Percentiles rank a stretch among this genome's conserved stretches.
phyloP scores from a whole-genome alignment of 2,888 invertebrate genomes.

The Eupeodes luniger region DNA sequence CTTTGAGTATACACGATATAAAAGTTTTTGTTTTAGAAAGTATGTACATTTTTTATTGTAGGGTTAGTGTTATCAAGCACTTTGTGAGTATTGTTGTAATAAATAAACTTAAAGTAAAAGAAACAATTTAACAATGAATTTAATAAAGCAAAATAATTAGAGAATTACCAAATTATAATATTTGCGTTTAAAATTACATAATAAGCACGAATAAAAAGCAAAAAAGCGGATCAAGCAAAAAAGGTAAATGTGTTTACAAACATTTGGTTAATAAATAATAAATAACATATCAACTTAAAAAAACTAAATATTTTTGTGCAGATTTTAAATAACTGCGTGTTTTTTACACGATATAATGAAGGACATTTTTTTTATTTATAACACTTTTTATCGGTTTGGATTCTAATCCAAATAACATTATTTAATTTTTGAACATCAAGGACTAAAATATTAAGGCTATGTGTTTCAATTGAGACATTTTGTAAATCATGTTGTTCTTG shows the following conservation, averaged over 20 bases:
- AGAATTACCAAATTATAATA: slow-evolving; percentile 72
- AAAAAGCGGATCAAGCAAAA: slow-evolving; percentile 54
- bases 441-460: slow-evolving; percentile 69
- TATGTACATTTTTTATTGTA: slow-evolving; percentile 61
- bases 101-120: slow-evolving; percentile 40
- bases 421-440: slow-evolving; percentile 41
- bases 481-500: slow-evolving; percentile 75
- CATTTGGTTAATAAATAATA: not conserved
- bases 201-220: slow-evolving; percentile 71
- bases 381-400: not conserved
- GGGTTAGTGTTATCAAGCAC: slow-evolving; percentile 61
- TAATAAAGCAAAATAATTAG: slow-evolving; percentile 76
- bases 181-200: slow-evolving; percentile 34
- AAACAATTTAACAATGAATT: slow-evolving; percentile 42
- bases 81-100: slow-evolving; percentile 61
- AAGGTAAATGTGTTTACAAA: slow-evolving; percentile 58
- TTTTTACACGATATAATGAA: not conserved
- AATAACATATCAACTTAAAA: not conserved
- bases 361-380: not conserved
- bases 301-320: not conserved
- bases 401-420: not conserved
- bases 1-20: not conserved
- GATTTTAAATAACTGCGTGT: not conserved
- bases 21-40: slow-evolving; percentile 46
- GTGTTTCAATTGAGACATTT: slow-evolving; percentile 72